phyloP scores from a whole-genome alignment of 2,797 vertebrate species.

The Siniperca scherzeri region DNA sequence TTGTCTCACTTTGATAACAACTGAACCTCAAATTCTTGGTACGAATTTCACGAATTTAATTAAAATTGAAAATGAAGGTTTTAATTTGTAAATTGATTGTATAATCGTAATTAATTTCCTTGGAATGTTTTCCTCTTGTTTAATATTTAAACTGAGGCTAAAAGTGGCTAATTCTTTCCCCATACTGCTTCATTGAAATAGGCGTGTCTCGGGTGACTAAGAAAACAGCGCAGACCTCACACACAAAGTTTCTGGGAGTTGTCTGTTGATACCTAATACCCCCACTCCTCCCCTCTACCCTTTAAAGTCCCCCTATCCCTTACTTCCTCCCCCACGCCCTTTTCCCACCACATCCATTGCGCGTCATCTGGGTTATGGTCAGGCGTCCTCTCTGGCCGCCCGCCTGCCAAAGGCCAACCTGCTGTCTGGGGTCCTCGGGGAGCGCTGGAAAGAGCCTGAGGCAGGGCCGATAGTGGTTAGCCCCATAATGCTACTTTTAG shows the following conservation, averaged over 20 bases:
- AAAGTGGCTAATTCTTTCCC: slow-evolving; percentile 61
- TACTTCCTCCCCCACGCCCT: slow-evolving; percentile 60
- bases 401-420: slow-evolving; percentile 70
- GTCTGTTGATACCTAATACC: slow-evolving; percentile 76
- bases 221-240: slow-evolving; percentile 68
- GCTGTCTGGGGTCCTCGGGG: slow-evolving; percentile 80
- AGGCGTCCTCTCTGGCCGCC: slow-evolving; percentile 74
- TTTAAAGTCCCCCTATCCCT: slow-evolving; percentile 66
- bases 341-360: slow-evolving; percentile 68
- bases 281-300: slow-evolving; percentile 59
- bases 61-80: background rate
- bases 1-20: slow-evolving; percentile 16
- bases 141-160: slow-evolving; percentile 39
- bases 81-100: slow-evolving; percentile 13
- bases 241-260: slow-evolving; percentile 80
- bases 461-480: slow-evolving; percentile 60
- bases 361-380: slow-evolving; percentile 81
- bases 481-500: slow-evolving; percentile 74
- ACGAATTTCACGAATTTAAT: background rate
- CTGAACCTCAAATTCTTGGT: background rate
- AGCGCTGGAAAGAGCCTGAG: slow-evolving; percentile 67
- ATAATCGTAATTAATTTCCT: slow-evolving; percentile 10
- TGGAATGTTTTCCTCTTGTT: background rate
- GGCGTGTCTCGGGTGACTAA: slow-evolving; percentile 67
- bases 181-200: slow-evolving; percentile 53